Conservation (phyloP, 1,140 invertebrate species). For the Subanguina moxae region DNA sequence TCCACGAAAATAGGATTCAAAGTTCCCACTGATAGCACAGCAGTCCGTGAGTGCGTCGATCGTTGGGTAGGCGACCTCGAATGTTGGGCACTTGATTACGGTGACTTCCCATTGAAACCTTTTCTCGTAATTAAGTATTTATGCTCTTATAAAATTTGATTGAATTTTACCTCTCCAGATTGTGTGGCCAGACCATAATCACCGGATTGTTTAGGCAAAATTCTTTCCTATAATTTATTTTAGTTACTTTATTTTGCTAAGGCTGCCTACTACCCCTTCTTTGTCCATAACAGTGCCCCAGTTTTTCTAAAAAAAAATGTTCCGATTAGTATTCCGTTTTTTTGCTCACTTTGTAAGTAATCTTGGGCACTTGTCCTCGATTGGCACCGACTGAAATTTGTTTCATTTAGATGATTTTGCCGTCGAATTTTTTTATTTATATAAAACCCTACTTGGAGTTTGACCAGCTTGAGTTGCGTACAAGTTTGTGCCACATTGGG, state of each 20-base stretch:
- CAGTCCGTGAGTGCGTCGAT: conserved; percentile 54
- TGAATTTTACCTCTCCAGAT: conserved; percentile 50
- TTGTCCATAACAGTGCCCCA: conserved; percentile 59
- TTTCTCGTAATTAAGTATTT: no score
- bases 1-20: no score
- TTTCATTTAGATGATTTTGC: conserved; percentile 6
- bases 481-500: conserved; percentile 57
- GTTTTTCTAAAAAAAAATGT: conserved; percentile 38
- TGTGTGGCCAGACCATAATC: conserved; percentile 57
- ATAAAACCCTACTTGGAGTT: conserved; percentile 33
- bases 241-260: neutral
- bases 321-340: neutral
- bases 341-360: conserved; percentile 46
- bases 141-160: conserved; percentile 15
- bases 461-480: conserved; percentile 58
- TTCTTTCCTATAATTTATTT: conserved; percentile 45
- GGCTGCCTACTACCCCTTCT: conserved; percentile 22
- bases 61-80: conserved; percentile 57
- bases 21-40: conserved; percentile 67
- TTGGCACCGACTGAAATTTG: conserved; percentile 30
- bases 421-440: conserved; percentile 20
- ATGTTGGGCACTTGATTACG: conserved; percentile 59
- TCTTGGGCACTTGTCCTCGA: conserved; percentile 52
- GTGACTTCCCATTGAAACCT: conserved; percentile 56
- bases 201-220: conserved; percentile 57